phyloP scores from a whole-genome alignment of 2,797 vertebrate species.

The Pipistrellus nathusii region DNA sequence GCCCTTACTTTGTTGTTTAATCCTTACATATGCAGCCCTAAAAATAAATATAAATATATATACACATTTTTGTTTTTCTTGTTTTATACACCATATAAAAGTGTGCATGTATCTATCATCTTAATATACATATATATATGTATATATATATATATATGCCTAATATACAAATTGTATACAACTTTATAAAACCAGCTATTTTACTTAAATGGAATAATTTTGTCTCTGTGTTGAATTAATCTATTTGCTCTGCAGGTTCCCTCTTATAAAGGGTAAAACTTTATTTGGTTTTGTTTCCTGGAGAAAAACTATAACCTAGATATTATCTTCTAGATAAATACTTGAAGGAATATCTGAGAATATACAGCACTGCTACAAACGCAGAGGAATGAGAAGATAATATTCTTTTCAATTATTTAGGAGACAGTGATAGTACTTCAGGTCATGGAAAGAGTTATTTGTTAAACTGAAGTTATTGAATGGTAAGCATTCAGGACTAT shows the following conservation, averaged over 20 bases:
- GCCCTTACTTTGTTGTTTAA: not conserved
- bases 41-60: not conserved
- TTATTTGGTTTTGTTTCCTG: conserved; percentile 13
- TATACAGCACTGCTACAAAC: not conserved
- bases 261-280: conserved; percentile 27
- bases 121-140: not conserved
- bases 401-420: conserved; percentile 25
- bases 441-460: not conserved
- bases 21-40: not conserved
- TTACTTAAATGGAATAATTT: not conserved
- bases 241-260: not conserved
- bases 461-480: conserved; percentile 9
- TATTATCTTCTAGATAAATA: not conserved
- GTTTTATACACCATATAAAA: not conserved
- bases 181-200: not conserved
- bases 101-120: not conserved
- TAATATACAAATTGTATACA: not conserved
- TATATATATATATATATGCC: not conserved
- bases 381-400: not conserved
- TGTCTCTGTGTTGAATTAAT: not conserved
- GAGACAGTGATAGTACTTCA: not conserved
- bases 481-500: not conserved
- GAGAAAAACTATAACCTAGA: not conserved
- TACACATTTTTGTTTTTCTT: not conserved
- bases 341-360: conserved; percentile 4